A percentile compares a stretch with the other conserved stretches of the same genome.
phyloP scores from a whole-genome alignment of 2,888 invertebrate species.

The Drosophila antonietae region DNA sequence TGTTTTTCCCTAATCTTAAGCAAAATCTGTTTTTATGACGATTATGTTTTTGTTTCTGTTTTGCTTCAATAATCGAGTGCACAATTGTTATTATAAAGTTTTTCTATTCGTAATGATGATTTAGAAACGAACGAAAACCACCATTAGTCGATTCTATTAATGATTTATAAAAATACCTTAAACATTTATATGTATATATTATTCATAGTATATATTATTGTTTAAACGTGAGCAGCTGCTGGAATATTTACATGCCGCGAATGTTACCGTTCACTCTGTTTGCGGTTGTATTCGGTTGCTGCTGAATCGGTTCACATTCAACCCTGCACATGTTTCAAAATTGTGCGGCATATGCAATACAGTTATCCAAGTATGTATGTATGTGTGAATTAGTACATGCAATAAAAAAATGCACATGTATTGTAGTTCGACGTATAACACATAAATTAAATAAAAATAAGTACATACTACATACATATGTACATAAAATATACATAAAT shows the following conservation, averaged over 20 bases:
- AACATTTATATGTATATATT: not conserved
- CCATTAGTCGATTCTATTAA: not conserved
- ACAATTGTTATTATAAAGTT: not conserved
- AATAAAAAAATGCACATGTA: not conserved
- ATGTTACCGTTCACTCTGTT: constrained; percentile 32
- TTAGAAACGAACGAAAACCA: not conserved
- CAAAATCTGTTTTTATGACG: not conserved
- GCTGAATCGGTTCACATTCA: constrained; percentile 28
- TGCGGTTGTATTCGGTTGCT: constrained; percentile 25
- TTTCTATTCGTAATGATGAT: not conserved
- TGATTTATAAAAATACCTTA: not conserved
- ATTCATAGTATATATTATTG: no score
- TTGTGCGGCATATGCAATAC: constrained; percentile 30
- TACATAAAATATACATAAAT: not conserved
- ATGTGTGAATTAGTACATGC: not conserved
- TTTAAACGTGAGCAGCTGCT: constrained; percentile 18
- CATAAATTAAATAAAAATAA: not conserved
- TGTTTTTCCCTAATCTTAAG: not conserved
- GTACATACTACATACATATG: not conserved
- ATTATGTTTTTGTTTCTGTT: not conserved
- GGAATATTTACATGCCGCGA: not conserved
- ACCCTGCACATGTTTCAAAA: constrained; percentile 33
- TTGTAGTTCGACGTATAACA: not conserved
- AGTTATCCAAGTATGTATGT: not conserved
- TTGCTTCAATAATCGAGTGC: not conserved